Evolutionary conservation across 2,888 invertebrate genomes (phyloP).

Genomic region (Steinernema scapterisci): DNA sequence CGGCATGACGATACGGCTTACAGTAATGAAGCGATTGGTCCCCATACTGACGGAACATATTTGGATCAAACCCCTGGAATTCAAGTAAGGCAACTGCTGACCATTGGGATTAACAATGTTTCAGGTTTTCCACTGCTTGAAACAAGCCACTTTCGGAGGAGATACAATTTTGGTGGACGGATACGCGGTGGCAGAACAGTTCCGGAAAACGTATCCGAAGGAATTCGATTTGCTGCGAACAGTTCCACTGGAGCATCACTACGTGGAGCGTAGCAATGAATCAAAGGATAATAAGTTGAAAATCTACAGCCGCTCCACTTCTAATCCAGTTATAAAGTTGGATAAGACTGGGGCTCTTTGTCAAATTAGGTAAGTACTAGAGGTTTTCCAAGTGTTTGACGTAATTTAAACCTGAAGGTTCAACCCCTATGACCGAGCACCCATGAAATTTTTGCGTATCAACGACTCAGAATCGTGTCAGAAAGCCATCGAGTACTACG

Average conservation of each 20-base stretch:
- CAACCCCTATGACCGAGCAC: slow-evolving; percentile 79
- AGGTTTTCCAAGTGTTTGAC: background rate
- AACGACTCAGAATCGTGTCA: slow-evolving; percentile 26
- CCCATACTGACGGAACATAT: slow-evolving; percentile 82
- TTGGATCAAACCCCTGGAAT: slow-evolving; percentile 77
- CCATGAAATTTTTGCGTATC: slow-evolving; percentile 68
- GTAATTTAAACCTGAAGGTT: slow-evolving; percentile 71
- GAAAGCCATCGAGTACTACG: slow-evolving; percentile 53
- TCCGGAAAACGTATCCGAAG: slow-evolving; percentile 72
- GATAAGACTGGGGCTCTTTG: slow-evolving; percentile 1
- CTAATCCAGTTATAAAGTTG: background rate
- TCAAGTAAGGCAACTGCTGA: slow-evolving; percentile 48
- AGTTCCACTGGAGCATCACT: slow-evolving; percentile 48
- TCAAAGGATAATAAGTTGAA: background rate
- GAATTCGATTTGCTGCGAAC: slow-evolving; percentile 73
- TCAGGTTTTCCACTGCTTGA: slow-evolving; percentile 75
- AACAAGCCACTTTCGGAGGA: slow-evolving; percentile 76
- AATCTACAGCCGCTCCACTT: background rate
- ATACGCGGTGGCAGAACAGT: slow-evolving; percentile 74
- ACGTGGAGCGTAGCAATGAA: slow-evolving; percentile 38
- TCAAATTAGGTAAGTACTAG: slow-evolving; percentile 1
- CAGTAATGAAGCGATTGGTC: slow-evolving; percentile 75
- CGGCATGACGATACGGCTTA: slow-evolving; percentile 78
- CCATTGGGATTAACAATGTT: background rate
- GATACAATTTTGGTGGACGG: slow-evolving; percentile 80